A percentile compares a stretch with the other conserved stretches of the same genome.
Conservation (phyloP, 2,113 vertebrate genomes). For the Sapayoa aenigma region DNA sequence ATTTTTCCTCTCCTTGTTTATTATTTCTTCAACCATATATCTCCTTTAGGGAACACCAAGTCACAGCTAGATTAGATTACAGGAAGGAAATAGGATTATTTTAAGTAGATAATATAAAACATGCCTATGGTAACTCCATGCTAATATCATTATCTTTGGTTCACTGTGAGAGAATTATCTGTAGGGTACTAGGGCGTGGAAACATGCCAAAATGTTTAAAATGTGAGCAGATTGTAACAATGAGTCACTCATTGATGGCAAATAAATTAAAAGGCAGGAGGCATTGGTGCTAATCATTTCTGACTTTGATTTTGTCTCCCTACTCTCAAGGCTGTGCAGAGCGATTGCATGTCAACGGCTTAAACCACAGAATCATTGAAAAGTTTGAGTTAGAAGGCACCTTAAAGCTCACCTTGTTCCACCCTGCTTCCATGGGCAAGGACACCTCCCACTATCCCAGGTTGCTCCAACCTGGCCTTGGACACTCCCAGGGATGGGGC, state of each 20-base stretch:
- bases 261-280: slow-evolving; percentile 56
- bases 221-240: background rate
- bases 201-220: slow-evolving; percentile 62
- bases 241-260: background rate
- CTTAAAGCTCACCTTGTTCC: fast-evolving
- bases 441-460: background rate
- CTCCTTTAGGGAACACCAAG: slow-evolving; percentile 61
- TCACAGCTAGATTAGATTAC: slow-evolving; percentile 67
- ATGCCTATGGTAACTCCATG: slow-evolving; percentile 68
- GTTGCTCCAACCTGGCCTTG: background rate
- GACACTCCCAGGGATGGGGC: background rate
- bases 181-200: slow-evolving; percentile 65
- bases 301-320: background rate
- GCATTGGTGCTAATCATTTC: background rate
- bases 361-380: background rate
- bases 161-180: slow-evolving; percentile 70
- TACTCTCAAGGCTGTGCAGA: background rate
- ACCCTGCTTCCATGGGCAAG: background rate
- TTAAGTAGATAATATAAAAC: slow-evolving; percentile 75
- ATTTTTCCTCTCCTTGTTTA: background rate
- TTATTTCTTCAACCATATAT: slow-evolving; percentile 49
- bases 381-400: background rate
- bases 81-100: slow-evolving; percentile 72
- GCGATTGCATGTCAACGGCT: background rate
- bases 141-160: slow-evolving; percentile 71